Percentiles rank a stretch among this genome's conserved stretches.
These are phyloP conservation scores for Passer domesticus DNA, from an alignment of 2,113 vertebrate species.

Conservation along the genomic window DNA sequence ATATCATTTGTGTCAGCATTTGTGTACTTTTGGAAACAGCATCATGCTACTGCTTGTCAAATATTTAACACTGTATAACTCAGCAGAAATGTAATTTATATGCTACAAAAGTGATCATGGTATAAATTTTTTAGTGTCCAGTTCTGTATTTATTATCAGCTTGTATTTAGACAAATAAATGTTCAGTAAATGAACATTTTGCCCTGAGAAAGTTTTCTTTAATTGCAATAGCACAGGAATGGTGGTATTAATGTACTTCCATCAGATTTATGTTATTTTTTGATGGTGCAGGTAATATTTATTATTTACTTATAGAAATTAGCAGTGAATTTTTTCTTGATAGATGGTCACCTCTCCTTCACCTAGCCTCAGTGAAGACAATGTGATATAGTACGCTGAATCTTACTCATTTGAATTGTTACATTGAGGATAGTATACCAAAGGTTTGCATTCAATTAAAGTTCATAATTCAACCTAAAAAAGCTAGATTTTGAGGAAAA, in stretches of 20 bases:
- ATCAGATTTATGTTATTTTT: background rate
- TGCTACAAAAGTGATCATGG: background rate
- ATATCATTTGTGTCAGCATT: background rate
- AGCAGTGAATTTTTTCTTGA: background rate
- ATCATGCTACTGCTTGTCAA: background rate
- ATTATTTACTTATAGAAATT: background rate
- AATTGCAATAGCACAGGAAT: background rate
- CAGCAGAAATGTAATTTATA: background rate
- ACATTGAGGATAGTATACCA: background rate
- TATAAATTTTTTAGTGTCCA: background rate
- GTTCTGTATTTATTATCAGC: background rate
- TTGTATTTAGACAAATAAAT: background rate
- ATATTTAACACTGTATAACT: background rate
- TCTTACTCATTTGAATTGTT: background rate
- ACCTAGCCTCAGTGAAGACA: background rate
- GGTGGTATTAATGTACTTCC: background rate
- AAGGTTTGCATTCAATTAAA: background rate
- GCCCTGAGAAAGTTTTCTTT: background rate
- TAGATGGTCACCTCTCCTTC: background rate
- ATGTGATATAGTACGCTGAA: background rate
- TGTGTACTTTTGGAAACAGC: background rate
- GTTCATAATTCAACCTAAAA: background rate
- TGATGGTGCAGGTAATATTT: background rate
- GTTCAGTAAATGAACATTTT: background rate
- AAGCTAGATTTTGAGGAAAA: background rate